phyloP scores from a whole-genome alignment of 1,140 invertebrate genomes.

The Atta texana region DNA sequence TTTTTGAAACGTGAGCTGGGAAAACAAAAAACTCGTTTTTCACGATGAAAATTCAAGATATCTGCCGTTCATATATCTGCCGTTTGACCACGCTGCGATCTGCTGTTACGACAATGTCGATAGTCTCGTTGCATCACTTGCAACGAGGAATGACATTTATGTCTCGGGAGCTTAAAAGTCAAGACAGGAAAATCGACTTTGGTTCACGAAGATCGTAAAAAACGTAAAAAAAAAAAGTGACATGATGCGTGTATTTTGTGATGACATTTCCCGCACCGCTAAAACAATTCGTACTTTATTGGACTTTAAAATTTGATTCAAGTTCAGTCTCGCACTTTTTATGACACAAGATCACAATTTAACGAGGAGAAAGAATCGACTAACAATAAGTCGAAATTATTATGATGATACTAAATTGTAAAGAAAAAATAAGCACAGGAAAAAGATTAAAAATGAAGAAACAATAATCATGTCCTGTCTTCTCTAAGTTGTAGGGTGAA shows the following conservation, averaged over 20 bases:
- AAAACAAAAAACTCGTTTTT: not conserved
- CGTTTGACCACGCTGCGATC: not conserved
- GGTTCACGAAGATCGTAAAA: not conserved
- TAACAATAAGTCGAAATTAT: not conserved
- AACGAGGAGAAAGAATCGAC: not conserved
- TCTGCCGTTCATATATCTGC: slow-evolving; percentile 5
- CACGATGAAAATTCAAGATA: slow-evolving; percentile 21
- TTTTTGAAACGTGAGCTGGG: slow-evolving; percentile 17
- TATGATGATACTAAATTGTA: not conserved
- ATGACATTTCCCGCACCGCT: not conserved
- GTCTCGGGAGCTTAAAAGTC: slow-evolving; percentile 38
- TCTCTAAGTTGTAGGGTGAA: not conserved
- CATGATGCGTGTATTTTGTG: not conserved
- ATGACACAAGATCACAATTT: slow-evolving; percentile 2
- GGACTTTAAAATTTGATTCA: not conserved
- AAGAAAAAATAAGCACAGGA: not conserved
- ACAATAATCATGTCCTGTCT: not conserved
- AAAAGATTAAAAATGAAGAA: not conserved
- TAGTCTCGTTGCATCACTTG: slow-evolving; percentile 27
- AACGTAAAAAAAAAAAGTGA: not conserved
- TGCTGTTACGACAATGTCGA: slow-evolving; percentile 16
- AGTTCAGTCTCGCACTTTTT: not conserved
- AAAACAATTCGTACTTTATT: slow-evolving; percentile 44
- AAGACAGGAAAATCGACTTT: not conserved
- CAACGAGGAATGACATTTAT: slow-evolving; percentile 38